Percentiles rank a stretch among this genome's conserved stretches.
Conservation (phyloP, 2,888 invertebrate genomes). For the Drosophila atroscutellata region DNA sequence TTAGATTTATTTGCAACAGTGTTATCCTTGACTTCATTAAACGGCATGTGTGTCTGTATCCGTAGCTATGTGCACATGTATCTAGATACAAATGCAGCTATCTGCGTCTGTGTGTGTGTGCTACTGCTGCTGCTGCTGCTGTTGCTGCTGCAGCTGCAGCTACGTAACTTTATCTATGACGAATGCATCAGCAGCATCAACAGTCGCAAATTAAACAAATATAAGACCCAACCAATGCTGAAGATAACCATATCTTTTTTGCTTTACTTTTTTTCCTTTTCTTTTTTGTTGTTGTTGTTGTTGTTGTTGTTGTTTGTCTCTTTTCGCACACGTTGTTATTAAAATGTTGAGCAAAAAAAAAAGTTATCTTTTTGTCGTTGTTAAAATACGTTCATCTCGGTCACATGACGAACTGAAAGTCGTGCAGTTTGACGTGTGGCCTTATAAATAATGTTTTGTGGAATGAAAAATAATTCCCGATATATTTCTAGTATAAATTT, state of each 20-base stretch:
- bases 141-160: slow-evolving; percentile 5
- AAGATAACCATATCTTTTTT: slow-evolving; percentile 27
- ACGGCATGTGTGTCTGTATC: slow-evolving; percentile 39
- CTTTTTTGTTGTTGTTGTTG: not conserved
- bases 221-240: slow-evolving; percentile 13
- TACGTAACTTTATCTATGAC: slow-evolving; percentile 49
- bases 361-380: not conserved
- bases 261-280: not conserved
- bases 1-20: slow-evolving; percentile 61
- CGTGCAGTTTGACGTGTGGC: not conserved
- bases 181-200: slow-evolving; percentile 24
- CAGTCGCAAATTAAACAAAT: slow-evolving; percentile 23
- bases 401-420: not conserved
- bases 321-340: slow-evolving; percentile 15
- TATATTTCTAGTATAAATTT: too few relatives aligned
- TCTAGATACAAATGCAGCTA: slow-evolving; percentile 1
- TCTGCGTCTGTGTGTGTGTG: slow-evolving; percentile 3
- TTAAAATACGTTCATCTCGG: not conserved
- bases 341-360: not conserved
- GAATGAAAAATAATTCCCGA: not conserved
- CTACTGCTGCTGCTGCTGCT: not conserved
- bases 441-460: not conserved
- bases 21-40: slow-evolving; percentile 84
- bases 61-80: slow-evolving; percentile 10
- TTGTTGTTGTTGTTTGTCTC: too few relatives aligned